Conservation (phyloP, 2,113 vertebrate genomes). For the Ursus arctos region DNA sequence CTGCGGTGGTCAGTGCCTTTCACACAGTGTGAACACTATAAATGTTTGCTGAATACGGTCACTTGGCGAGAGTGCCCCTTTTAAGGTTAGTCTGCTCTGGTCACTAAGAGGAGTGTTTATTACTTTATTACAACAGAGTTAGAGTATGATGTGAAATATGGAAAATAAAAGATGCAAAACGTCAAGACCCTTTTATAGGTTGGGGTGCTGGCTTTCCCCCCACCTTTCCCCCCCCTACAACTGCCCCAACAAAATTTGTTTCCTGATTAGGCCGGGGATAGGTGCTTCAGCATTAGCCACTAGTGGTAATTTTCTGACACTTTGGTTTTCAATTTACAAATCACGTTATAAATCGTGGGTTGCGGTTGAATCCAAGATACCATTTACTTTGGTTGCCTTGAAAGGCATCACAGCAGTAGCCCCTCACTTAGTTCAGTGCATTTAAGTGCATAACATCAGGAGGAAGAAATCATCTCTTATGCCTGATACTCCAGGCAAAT, state of each 20-base stretch:
- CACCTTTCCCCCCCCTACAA: background rate
- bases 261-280: background rate
- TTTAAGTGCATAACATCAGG: background rate
- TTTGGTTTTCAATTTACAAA: constrained; percentile 29
- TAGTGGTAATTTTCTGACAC: background rate
- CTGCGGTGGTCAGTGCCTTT: background rate
- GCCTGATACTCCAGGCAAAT: constrained; percentile 24
- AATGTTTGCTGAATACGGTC: background rate
- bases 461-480: constrained; percentile 9
- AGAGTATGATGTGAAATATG: background rate
- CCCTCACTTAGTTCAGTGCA: background rate
- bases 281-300: background rate
- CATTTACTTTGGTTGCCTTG: constrained; percentile 5
- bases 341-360: background rate
- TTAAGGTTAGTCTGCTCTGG: background rate
- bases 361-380: constrained; percentile 14
- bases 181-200: constrained; percentile 10
- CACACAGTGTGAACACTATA: background rate
- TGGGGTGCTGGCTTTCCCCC: background rate
- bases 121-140: background rate
- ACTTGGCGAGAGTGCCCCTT: background rate
- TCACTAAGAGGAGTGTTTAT: background rate
- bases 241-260: background rate
- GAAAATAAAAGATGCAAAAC: background rate
- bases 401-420: background rate